Percentiles rank a stretch among this genome's conserved stretches.
Conservation (phyloP, 1,140 invertebrate species). For the Drosophila rhopaloa region DNA sequence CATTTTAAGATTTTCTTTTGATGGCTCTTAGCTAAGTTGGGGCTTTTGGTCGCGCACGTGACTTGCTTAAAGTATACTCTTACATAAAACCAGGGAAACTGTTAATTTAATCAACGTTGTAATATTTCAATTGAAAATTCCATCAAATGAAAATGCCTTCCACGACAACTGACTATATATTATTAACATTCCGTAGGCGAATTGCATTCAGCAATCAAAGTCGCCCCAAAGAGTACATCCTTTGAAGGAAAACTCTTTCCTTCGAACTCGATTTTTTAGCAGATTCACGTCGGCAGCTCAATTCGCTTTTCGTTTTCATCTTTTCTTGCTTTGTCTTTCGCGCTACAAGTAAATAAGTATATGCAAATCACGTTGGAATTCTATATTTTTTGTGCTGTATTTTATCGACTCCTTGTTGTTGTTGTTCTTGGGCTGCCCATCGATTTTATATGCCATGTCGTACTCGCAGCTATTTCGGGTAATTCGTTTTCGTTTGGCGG, state of each 20-base stretch:
- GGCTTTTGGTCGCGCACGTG: slow-evolving; percentile 42
- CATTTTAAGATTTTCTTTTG: slow-evolving; percentile 60
- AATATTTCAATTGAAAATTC: slow-evolving; percentile 7
- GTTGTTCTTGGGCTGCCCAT: slow-evolving; percentile 36
- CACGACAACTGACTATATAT: background rate
- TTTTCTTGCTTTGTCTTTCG: slow-evolving; percentile 21
- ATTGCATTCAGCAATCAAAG: slow-evolving; percentile 21
- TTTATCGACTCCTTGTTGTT: slow-evolving; percentile 26
- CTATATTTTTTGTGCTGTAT: slow-evolving; percentile 29
- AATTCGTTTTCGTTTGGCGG: slow-evolving; percentile 49
- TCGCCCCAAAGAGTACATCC: slow-evolving; percentile 14
- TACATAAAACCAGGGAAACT: background rate
- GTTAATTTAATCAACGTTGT: slow-evolving; percentile 16
- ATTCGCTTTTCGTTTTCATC: slow-evolving; percentile 38
- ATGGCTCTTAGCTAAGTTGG: slow-evolving; percentile 37
- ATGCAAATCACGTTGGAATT: slow-evolving; percentile 77
- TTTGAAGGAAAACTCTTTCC: background rate
- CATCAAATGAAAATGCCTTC: slow-evolving; percentile 3
- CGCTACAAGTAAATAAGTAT: slow-evolving; percentile 69
- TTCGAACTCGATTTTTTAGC: slow-evolving; percentile 14
- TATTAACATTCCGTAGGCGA: background rate
- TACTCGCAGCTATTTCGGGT: slow-evolving; percentile 51
- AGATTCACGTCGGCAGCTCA: slow-evolving; percentile 52
- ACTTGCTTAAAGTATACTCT: slow-evolving; percentile 16
- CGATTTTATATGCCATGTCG: slow-evolving; percentile 67